Conservation (phyloP, 2,888 invertebrate genomes). For the Ochropacha duplaris region DNA sequence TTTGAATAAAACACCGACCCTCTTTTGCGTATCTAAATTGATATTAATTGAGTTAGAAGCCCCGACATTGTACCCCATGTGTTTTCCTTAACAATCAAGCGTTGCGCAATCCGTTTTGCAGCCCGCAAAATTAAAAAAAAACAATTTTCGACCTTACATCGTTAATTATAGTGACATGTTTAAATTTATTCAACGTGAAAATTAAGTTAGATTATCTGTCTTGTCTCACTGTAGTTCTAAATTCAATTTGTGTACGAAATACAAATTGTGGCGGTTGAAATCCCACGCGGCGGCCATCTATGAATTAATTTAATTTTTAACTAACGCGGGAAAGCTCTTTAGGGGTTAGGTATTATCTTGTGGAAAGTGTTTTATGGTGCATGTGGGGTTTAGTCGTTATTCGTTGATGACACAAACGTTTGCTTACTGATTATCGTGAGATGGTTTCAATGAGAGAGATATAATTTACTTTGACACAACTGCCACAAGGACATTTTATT, state of each 20-base stretch:
- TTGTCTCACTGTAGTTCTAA: conserved; percentile 58
- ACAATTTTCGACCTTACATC: conserved; percentile 39
- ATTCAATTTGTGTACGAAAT: conserved; percentile 71
- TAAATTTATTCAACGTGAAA: conserved; percentile 39
- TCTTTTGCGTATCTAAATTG: conserved; percentile 65
- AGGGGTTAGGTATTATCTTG: conserved; percentile 50
- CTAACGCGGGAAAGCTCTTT: conserved; percentile 63
- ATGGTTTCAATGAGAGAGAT: background rate
- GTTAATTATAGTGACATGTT: conserved; percentile 35
- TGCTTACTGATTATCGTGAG: conserved; percentile 15
- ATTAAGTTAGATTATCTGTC: conserved; percentile 45
- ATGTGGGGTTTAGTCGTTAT: conserved; percentile 38
- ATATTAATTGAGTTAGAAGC: conserved; percentile 79
- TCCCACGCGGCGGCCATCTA: conserved; percentile 65
- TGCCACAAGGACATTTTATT: too few species aligned
- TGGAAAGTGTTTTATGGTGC: conserved; percentile 51
- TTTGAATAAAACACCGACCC: conserved; percentile 40
- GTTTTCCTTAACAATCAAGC: conserved; percentile 78
- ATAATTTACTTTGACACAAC: too few species aligned
- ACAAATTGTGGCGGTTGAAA: conserved; percentile 66
- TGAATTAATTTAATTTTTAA: conserved; percentile 70
- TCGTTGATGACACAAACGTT: conserved; percentile 24
- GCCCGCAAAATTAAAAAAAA: conserved; percentile 29
- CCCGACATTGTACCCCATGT: conserved; percentile 70
- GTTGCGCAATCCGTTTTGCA: conserved; percentile 49